These are phyloP conservation scores for Sinopyrophorus schimmeli DNA, from an alignment of 2,888 invertebrate species.

Conservation along the genomic window DNA sequence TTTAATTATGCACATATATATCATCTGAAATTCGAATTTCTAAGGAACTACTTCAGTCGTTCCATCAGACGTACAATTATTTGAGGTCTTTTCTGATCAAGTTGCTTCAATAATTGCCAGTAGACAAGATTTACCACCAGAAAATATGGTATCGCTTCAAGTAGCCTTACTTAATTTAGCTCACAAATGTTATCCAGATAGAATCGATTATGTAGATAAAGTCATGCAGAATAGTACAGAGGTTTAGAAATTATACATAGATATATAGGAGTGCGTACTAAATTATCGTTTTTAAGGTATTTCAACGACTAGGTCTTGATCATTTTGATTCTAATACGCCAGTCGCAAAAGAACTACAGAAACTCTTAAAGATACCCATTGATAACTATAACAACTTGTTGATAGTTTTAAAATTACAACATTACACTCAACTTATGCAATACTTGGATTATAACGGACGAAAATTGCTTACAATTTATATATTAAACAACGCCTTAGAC, in stretches of 20 bases:
- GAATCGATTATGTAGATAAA: constrained; percentile 93
- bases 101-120: constrained; percentile 93
- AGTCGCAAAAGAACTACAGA: constrained; percentile 91
- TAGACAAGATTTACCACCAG: constrained; percentile 91
- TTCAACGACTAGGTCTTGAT: constrained; percentile 83
- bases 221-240: constrained; percentile 87
- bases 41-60: constrained; percentile 4
- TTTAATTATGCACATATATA: neutral
- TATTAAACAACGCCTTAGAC: constrained; percentile 88
- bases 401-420: constrained; percentile 81
- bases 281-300: constrained; percentile 64
- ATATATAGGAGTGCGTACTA: too few species aligned
- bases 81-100: constrained; percentile 98
- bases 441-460: constrained; percentile 88
- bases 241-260: constrained; percentile 40
- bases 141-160: constrained; percentile 95
- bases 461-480: constrained; percentile 82
- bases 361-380: constrained; percentile 90
- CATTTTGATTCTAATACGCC: constrained; percentile 77
- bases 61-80: constrained; percentile 80
- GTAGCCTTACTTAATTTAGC: constrained; percentile 93
- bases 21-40: neutral
- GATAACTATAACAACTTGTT: constrained; percentile 93
- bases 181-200: constrained; percentile 94
- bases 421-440: constrained; percentile 83